Evolutionary conservation across 2,113 vertebrate species (phyloP).

Genomic region (Patagioenas fasciata): DNA sequence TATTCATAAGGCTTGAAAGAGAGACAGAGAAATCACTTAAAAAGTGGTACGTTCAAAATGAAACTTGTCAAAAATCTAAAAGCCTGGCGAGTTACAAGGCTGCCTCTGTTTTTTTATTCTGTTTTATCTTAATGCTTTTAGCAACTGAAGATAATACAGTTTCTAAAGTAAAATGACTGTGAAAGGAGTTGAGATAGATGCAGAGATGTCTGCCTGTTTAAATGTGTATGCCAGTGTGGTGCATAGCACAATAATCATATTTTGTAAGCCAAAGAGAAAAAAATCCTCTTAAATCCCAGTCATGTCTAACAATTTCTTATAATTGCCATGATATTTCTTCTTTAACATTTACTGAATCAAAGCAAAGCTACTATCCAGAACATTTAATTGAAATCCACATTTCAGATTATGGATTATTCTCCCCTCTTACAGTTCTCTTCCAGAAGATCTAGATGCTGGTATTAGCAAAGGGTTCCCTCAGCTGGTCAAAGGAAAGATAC

Average conservation of each 20-base stretch:
- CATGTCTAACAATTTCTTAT: background rate
- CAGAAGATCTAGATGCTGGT: background rate
- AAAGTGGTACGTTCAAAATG: background rate
- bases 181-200: background rate
- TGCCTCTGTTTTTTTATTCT: background rate
- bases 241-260: background rate
- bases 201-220: background rate
- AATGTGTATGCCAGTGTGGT: background rate
- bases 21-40: background rate
- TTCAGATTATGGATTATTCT: background rate
- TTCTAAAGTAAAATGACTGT: background rate
- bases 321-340: background rate
- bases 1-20: background rate
- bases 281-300: background rate
- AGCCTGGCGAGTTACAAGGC: background rate
- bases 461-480: constrained; percentile 11
- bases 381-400: background rate
- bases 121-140: constrained; percentile 29
- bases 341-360: background rate
- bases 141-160: background rate
- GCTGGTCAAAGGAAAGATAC: background rate
- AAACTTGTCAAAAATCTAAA: constrained; percentile 14
- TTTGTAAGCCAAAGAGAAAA: background rate
- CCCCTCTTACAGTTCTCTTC: background rate
- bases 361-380: background rate